These are phyloP conservation scores for Hippocampus kuda DNA, from an alignment of 2,797 vertebrate genomes.

Conservation along the genomic window DNA sequence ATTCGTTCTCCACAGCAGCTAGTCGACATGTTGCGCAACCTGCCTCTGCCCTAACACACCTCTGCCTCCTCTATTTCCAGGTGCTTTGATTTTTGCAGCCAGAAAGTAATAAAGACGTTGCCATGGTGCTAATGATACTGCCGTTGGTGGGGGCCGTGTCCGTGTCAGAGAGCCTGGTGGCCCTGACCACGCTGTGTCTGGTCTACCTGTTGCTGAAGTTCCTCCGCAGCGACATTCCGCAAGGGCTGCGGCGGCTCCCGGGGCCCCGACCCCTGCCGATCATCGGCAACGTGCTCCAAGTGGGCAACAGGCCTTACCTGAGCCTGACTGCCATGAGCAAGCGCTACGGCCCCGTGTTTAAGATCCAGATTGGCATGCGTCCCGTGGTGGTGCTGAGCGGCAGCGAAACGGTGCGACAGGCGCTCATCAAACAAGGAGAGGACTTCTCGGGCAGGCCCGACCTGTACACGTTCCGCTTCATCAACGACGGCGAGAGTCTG, in stretches of 20 bases:
- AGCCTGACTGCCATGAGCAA: slow-evolving; percentile 71
- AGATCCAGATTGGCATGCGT: slow-evolving; percentile 76
- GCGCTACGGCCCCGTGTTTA: slow-evolving; percentile 73
- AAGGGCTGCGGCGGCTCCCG: slow-evolving; percentile 70
- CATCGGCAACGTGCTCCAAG: slow-evolving; percentile 74
- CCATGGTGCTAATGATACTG: slow-evolving; percentile 62
- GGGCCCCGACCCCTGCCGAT: slow-evolving; percentile 76
- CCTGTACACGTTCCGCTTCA: slow-evolving; percentile 61
- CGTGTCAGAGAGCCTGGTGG: slow-evolving; percentile 66
- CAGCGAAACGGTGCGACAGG: slow-evolving; percentile 72
- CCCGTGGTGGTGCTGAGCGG: slow-evolving; percentile 83
- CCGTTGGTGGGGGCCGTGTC: slow-evolving; percentile 60
- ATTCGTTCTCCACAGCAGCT: slow-evolving; percentile 1
- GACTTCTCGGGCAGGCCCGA: slow-evolving; percentile 81
- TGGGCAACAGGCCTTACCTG: slow-evolving; percentile 72
- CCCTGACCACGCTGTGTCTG: slow-evolving; percentile 57
- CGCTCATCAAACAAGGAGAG: slow-evolving; percentile 79
- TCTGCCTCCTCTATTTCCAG: slow-evolving; percentile 48
- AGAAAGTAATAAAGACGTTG: slow-evolving; percentile 19
- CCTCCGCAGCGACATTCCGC: slow-evolving; percentile 53
- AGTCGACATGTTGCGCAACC: slow-evolving; percentile 41
- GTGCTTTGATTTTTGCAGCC: slow-evolving; percentile 27
- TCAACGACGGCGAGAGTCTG: slow-evolving; percentile 72
- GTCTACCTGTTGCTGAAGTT: slow-evolving; percentile 63
- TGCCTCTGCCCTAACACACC: slow-evolving; percentile 29